A percentile compares a stretch with the other conserved stretches of the same genome.
phyloP scores from a whole-genome alignment of 2,113 vertebrate species.

The Chionomys nivalis region DNA sequence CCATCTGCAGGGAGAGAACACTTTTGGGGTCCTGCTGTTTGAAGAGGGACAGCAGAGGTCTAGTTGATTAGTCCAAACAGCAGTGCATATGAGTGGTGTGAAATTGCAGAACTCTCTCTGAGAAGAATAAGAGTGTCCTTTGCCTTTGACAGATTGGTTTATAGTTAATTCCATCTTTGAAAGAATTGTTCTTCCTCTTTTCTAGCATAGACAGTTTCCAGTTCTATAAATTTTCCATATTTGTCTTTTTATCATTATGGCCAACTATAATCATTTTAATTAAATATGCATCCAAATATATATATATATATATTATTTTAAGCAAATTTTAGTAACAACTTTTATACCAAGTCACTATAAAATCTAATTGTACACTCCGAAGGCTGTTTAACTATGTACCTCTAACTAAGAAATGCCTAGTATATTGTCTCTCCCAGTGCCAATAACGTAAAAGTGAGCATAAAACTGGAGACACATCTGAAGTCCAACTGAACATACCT shows the following conservation, averaged over 20 bases:
- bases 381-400: constrained; percentile 8
- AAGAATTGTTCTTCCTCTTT: background rate
- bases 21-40: background rate
- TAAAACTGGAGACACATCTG: constrained; percentile 39
- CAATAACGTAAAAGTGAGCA: constrained; percentile 2
- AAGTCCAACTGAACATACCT: background rate
- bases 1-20: background rate
- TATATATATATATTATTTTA: background rate
- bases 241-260: background rate
- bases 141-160: background rate
- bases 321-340: constrained; percentile 17
- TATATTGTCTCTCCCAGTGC: background rate
- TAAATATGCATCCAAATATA: background rate
- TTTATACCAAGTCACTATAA: background rate
- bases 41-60: background rate
- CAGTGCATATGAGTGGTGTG: background rate
- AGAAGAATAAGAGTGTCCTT: background rate
- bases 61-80: background rate
- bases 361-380: background rate
- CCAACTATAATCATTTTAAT: constrained; percentile 4
- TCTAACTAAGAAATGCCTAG: constrained; percentile 12
- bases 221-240: constrained; percentile 8
- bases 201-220: background rate
- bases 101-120: background rate
- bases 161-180: background rate